Conservation (phyloP, 2,797 vertebrate genomes). For the Acanthis flammea region DNA sequence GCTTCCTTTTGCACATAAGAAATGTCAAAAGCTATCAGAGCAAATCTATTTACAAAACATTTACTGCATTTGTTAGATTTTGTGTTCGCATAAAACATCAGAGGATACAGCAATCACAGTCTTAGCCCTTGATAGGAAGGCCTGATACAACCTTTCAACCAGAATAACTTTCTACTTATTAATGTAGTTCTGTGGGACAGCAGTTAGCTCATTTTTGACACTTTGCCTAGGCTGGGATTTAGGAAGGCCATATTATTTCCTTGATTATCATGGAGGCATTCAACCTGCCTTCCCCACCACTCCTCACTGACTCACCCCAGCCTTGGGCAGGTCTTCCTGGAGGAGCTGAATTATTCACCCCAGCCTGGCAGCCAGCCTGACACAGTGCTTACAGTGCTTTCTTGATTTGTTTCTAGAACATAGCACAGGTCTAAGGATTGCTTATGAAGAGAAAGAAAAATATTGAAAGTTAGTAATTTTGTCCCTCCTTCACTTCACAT, state of each 20-base stretch:
- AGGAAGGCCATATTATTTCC: background rate
- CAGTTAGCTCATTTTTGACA: background rate
- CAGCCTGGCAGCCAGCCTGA: background rate
- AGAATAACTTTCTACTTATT: background rate
- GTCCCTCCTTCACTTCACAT: background rate
- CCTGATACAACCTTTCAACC: background rate
- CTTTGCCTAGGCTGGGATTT: background rate
- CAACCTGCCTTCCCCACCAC: rapidly evolving
- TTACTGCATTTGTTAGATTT: background rate
- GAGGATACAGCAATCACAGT: background rate
- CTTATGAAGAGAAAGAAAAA: background rate
- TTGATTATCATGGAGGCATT: background rate
- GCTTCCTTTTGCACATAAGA: constrained; percentile 29
- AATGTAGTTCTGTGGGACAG: background rate
- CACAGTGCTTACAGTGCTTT: background rate
- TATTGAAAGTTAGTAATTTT: background rate
- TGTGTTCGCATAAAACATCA: background rate
- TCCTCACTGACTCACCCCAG: background rate
- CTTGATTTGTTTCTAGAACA: background rate
- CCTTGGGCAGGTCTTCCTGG: background rate
- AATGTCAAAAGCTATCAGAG: constrained; percentile 31
- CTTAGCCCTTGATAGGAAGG: background rate
- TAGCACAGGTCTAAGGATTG: background rate
- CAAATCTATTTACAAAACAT: constrained; percentile 43
- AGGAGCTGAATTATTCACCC: background rate